Evolutionary conservation across 2,797 vertebrate genomes (phyloP).

Genomic region (Tolypeutes matacus): DNA sequence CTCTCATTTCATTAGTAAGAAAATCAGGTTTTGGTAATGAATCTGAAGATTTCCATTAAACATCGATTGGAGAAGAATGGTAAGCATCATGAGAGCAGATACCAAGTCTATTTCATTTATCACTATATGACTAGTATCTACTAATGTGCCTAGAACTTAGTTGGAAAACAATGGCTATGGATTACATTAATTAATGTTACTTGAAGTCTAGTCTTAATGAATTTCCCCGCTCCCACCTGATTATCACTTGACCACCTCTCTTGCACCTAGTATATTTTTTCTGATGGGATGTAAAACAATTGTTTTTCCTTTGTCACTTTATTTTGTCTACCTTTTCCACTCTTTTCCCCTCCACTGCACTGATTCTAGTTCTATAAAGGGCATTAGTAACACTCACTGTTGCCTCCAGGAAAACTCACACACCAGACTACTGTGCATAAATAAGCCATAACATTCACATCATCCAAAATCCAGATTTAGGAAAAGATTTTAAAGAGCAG

Average conservation of each 20-base stretch:
- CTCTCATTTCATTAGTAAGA: background rate
- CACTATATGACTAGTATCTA: rapidly evolving
- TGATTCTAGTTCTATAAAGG: background rate
- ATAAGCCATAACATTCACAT: background rate
- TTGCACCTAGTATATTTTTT: background rate
- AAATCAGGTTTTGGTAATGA: background rate
- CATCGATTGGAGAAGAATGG: background rate
- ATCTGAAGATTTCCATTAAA: background rate
- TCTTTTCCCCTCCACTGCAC: background rate
- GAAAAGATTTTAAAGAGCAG: background rate
- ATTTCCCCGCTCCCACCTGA: background rate
- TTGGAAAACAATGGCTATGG: background rate
- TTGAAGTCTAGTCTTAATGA: background rate
- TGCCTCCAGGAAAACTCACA: background rate
- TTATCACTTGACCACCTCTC: rapidly evolving
- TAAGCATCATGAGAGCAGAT: background rate
- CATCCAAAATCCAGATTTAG: background rate
- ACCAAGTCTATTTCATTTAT: background rate
- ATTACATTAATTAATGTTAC: background rate
- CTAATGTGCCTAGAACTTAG: background rate
- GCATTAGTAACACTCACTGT: background rate
- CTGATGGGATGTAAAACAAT: background rate
- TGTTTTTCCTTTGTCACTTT: background rate
- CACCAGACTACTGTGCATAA: too few species aligned
- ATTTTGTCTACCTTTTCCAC: background rate